phyloP scores from a whole-genome alignment of 1,140 invertebrate genomes.

The Gonatopus flavifemur region DNA sequence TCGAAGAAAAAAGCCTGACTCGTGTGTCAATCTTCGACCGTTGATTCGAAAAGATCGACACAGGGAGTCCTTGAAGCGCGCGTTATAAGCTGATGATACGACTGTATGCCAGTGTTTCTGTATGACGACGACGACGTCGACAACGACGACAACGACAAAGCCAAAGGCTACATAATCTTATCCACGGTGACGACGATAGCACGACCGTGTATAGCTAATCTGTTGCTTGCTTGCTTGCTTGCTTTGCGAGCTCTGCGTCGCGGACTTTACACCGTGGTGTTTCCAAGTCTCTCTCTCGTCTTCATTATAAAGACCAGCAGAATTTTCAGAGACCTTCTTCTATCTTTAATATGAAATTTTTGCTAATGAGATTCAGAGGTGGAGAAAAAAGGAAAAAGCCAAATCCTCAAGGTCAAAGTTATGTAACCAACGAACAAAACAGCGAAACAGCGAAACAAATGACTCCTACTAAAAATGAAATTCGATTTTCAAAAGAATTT shows the following conservation, averaged over 20 bases:
- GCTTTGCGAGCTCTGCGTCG: no score
- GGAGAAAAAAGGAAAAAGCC: background rate
- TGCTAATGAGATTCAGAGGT: background rate
- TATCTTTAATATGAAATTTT: background rate
- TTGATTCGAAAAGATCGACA: no score
- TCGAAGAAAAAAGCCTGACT: no score
- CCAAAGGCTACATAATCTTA: slow-evolving; percentile 44
- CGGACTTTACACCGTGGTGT: slow-evolving; percentile 36
- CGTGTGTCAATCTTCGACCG: no score
- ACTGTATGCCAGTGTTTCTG: slow-evolving; percentile 19
- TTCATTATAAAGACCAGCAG: slow-evolving; percentile 7
- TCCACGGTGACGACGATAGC: slow-evolving; percentile 39
- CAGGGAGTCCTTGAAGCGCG: slow-evolving; percentile 34
- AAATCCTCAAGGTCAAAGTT: no score
- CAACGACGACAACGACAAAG: no score
- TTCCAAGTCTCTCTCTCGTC: slow-evolving; percentile 23
- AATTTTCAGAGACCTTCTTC: background rate
- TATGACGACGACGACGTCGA: no score
- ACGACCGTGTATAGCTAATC: slow-evolving; percentile 30
- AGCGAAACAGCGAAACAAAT: no score
- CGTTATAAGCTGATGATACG: background rate
- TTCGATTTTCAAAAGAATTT: no score
- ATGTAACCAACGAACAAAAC: no score
- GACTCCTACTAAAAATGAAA: no score
- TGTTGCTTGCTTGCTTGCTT: no score